Conservation (phyloP, 2,797 vertebrate genomes). For the Sebastes nivosus region DNA sequence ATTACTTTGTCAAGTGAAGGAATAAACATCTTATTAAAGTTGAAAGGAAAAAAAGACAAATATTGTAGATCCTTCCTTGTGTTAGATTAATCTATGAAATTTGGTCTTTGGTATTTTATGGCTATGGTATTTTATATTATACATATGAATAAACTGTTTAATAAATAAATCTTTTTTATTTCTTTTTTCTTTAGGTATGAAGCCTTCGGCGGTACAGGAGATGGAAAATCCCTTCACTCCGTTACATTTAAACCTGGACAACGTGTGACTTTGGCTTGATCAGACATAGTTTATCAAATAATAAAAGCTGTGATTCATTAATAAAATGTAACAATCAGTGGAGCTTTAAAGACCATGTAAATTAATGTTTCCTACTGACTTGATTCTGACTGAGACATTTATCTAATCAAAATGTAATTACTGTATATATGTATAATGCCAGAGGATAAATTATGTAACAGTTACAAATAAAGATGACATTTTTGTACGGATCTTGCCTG, state of each 20-base stretch:
- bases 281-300: neutral
- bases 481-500: neutral
- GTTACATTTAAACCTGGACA: slow-evolving; percentile 86
- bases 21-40: neutral
- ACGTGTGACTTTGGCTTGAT: slow-evolving; percentile 91
- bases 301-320: neutral
- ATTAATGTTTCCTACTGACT: slow-evolving; percentile 9
- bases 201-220: slow-evolving; percentile 85
- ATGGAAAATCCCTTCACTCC: slow-evolving; percentile 76
- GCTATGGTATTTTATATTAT: neutral
- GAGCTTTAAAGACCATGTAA: neutral
- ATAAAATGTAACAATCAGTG: neutral
- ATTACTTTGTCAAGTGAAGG: slow-evolving; percentile 11
- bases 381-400: neutral
- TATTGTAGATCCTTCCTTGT: neutral
- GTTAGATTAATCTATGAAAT: neutral
- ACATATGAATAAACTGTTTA: neutral
- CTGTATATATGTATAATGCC: slow-evolving; percentile 48
- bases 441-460: slow-evolving; percentile 11
- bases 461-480: neutral
- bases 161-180: neutral
- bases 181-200: slow-evolving; percentile 85
- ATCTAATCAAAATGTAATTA: slow-evolving; percentile 19
- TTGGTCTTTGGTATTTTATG: neutral
- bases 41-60: neutral